phyloP scores from a whole-genome alignment of 2,113 vertebrate species.

The Corvus cornix region DNA sequence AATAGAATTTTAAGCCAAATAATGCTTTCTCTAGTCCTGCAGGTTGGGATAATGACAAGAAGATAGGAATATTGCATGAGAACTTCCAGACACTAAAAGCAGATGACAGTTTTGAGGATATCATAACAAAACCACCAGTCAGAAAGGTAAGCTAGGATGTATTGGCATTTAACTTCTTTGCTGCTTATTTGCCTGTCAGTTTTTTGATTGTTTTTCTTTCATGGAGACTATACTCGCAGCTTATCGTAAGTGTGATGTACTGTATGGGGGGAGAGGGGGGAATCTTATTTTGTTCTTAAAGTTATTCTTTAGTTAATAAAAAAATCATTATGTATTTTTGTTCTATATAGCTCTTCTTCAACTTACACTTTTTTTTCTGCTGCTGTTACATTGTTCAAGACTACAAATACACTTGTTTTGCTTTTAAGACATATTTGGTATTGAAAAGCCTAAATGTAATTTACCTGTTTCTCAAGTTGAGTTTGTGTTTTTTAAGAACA shows the following conservation, averaged over 20 bases:
- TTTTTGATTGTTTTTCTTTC: not conserved
- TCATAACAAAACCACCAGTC: conserved; percentile 92
- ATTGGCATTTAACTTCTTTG: not conserved
- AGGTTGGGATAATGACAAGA: conserved; percentile 99
- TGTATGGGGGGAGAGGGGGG: rapidly evolving
- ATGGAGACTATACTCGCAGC: not conserved
- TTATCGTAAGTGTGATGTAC: not conserved
- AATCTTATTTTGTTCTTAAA: not conserved
- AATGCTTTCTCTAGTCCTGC: conserved; percentile 82
- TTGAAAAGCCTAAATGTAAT: not conserved
- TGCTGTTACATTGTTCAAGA: not conserved
- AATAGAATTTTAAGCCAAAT: conserved; percentile 1
- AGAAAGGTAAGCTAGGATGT: conserved; percentile 86
- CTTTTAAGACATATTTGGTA: not conserved
- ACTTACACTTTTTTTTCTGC: not conserved
- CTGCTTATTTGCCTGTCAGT: not conserved
- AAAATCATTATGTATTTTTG: not conserved
- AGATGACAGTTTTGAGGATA: conserved; percentile 93
- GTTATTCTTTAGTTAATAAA: not conserved
- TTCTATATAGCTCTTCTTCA: not conserved
- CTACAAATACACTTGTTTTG: not conserved
- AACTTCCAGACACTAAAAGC: conserved; percentile 94
- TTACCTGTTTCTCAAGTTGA: not conserved
- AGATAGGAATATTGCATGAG: conserved; percentile 96
- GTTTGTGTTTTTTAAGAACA: not conserved